Evolutionary conservation across 2,797 vertebrate species (phyloP).

Genomic region (Acrocephalus scirpaceus): DNA sequence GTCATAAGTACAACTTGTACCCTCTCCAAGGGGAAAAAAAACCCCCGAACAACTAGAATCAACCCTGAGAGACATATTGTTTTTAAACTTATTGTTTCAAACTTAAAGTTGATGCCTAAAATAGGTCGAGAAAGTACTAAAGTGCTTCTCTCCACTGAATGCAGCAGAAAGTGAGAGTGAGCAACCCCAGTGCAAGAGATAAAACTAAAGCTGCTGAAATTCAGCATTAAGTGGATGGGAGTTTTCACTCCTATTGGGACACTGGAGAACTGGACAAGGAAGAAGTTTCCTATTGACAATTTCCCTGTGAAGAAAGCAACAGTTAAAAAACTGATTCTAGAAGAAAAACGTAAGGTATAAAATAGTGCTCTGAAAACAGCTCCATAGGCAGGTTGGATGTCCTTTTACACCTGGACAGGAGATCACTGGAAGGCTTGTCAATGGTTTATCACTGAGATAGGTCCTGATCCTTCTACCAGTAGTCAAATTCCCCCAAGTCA

Average conservation of each 20-base stretch:
- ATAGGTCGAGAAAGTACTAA: background rate
- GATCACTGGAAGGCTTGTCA: background rate
- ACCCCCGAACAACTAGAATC: background rate
- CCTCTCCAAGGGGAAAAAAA: background rate
- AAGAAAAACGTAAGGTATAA: background rate
- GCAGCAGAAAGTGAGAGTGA: background rate
- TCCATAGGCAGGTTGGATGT: background rate
- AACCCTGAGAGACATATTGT: background rate
- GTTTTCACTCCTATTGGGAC: background rate
- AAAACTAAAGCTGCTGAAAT: background rate
- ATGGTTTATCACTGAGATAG: background rate
- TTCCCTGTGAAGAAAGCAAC: background rate
- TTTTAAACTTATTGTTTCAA: background rate
- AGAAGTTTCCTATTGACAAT: background rate
- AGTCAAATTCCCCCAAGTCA: background rate
- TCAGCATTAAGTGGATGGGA: background rate
- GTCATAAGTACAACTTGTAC: background rate
- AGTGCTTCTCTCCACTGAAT: background rate
- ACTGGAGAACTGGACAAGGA: background rate
- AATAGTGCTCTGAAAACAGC: background rate
- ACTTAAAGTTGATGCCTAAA: background rate
- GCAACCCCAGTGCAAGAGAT: background rate
- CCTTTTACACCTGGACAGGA: background rate
- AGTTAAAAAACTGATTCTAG: background rate
- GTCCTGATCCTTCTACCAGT: background rate